Base-by-base conservation (phyloP, 2,113 vertebrate species). In the Alethe diademata region DNA sequence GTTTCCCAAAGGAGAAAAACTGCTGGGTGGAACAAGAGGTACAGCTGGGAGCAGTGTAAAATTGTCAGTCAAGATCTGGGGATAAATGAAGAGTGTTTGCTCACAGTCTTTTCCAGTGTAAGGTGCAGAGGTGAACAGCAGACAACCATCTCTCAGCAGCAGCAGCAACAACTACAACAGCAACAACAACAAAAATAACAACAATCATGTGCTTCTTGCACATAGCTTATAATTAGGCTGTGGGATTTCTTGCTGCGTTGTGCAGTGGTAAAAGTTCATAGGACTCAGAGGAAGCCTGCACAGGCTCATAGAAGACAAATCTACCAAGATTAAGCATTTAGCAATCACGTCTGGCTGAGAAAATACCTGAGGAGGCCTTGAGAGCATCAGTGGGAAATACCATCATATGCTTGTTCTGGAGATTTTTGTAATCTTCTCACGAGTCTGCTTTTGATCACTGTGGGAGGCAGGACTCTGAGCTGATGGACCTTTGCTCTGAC, bases 381-480 rank as follows among this genome's bases (percentile, higher is more conserved):
- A 91, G 78, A 90, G 51, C 50, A 71, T 64, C 61, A 23, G 35
- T 71, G 66, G 78, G 43, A 96, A 93, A 78, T 67, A 61, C 23
- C 73, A 90, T 61, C 24, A 25, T 42, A 60, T 33, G 56, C 69
- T 67, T 67, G 20, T 60, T 92, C 61, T 75, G 62, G 13, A 60
- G 54, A 72, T 78, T 93, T 94, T 79, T 90, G 53, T 84, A 62
- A 62, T 67, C 88, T 69, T 84, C 76, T 93, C 73, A 58, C 6
- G 8, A 75, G 40, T 64, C 53, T 53, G 58, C 48, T 85, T 93
- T 66, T 89, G 80, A 73, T 78, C 69, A 31, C n/a, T 62, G 70
- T 85, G 86, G 61, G 71, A 93, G 85, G 50, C 33, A 66, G 61
- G 24, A 60, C 50, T 71, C 84, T 19, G 53, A 72, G 82, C 82